Conservation (phyloP, 2,888 invertebrate genomes). For the Pimpla rufipes region DNA sequence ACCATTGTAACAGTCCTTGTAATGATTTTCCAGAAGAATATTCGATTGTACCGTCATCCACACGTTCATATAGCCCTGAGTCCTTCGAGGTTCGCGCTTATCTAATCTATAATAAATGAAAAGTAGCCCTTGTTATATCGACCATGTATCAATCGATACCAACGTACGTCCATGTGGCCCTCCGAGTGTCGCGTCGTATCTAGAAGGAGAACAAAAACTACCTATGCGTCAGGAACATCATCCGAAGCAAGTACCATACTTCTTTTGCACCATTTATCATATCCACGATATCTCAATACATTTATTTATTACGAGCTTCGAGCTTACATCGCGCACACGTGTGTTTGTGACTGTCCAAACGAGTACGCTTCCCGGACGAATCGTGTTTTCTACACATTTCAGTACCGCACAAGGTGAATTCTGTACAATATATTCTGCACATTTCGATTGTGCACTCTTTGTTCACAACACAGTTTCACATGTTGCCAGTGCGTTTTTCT, state of each 20-base stretch:
- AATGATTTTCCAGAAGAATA: too few relatives aligned
- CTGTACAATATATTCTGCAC: too few relatives aligned
- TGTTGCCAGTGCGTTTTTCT: too few relatives aligned
- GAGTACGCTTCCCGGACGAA: slow-evolving; percentile 46
- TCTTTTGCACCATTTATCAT: slow-evolving; percentile 15
- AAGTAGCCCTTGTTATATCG: not conserved
- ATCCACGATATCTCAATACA: slow-evolving; percentile 28
- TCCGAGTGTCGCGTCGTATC: not conserved
- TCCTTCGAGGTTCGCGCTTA: not conserved
- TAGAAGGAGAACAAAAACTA: not conserved
- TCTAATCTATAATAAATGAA: not conserved
- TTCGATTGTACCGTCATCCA: too few relatives aligned
- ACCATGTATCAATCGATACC: slow-evolving; percentile 9
- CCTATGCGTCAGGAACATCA: not conserved
- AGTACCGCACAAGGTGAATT: too few relatives aligned
- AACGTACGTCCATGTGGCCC: not conserved
- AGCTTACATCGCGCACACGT: slow-evolving; percentile 45
- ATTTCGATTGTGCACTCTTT: too few relatives aligned
- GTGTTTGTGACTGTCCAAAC: slow-evolving; percentile 8
- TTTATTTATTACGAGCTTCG: slow-evolving; percentile 50
- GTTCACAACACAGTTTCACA: too few relatives aligned
- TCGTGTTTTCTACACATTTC: too few relatives aligned
- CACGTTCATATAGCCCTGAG: too few relatives aligned
- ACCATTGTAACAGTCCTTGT: too few relatives aligned
- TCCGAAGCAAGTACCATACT: not conserved